These are phyloP conservation scores for Perithous albicinctus DNA, from an alignment of 2,888 invertebrate species.

Conservation along the genomic window DNA sequence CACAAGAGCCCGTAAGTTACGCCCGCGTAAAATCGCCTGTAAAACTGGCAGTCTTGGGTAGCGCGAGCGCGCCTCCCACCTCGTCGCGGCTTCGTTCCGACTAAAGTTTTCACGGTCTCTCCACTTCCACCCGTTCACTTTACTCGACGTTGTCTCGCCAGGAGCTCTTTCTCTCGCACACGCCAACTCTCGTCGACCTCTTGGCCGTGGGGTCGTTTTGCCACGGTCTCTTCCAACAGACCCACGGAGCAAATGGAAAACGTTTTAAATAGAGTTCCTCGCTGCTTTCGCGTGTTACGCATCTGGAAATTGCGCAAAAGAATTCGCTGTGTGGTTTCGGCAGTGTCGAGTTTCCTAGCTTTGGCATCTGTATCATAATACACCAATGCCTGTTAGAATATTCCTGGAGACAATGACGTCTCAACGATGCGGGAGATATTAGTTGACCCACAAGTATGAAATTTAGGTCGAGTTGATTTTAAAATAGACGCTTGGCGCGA, in stretches of 20 bases:
- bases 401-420: conserved; percentile 61
- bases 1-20: conserved; percentile 76
- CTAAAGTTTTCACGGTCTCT: conserved; percentile 62
- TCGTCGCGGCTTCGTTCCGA: conserved; percentile 12
- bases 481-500: not conserved
- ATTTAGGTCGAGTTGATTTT: conserved; percentile 55
- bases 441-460: conserved; percentile 79
- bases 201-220: conserved; percentile 55
- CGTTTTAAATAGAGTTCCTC: conserved; percentile 59
- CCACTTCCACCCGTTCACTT: conserved; percentile 9
- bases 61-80: conserved; percentile 1
- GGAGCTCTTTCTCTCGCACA: conserved; percentile 4
- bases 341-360: not conserved
- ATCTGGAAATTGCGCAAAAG: not conserved
- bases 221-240: conserved; percentile 25
- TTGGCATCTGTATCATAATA: not conserved
- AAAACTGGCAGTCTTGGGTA: conserved; percentile 67
- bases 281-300: conserved; percentile 3
- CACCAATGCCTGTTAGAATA: not conserved
- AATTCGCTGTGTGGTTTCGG: conserved; percentile 6
- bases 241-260: conserved; percentile 49
- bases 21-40: conserved; percentile 76
- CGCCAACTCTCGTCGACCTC: conserved; percentile 42
- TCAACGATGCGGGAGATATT: conserved; percentile 80
- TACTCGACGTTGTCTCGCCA: conserved; percentile 49